Evolutionary conservation across 2,113 vertebrate genomes (phyloP).

Genomic region (Perca fluviatilis): DNA sequence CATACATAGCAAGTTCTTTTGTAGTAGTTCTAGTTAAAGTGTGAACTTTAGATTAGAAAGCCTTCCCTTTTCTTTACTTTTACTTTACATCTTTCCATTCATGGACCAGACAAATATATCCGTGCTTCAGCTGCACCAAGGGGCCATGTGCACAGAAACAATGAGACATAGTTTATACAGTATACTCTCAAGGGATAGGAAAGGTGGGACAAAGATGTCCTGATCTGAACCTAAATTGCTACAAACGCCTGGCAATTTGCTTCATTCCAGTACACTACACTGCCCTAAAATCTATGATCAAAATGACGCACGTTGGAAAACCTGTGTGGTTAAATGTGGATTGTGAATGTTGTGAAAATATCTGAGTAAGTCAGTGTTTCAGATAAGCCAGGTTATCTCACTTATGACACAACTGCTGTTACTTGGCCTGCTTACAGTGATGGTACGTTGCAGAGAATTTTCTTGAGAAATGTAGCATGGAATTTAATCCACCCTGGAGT

Average conservation of each 20-base stretch:
- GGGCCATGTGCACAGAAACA: background rate
- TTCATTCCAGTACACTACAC: background rate
- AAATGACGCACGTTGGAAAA: background rate
- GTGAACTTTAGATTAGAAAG: background rate
- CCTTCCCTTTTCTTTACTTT: background rate
- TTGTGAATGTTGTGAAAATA: background rate
- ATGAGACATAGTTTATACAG: background rate
- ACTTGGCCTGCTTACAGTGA: background rate
- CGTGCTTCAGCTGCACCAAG: background rate
- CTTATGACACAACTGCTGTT: background rate
- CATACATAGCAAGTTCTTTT: background rate
- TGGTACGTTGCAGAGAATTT: background rate
- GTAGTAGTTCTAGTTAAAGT: background rate
- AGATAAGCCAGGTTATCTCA: conserved; percentile 14
- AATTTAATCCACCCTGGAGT: background rate
- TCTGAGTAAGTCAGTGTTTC: conserved; percentile 16
- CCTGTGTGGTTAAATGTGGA: background rate
- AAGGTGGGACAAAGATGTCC: background rate
- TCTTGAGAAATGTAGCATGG: background rate
- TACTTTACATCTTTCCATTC: background rate
- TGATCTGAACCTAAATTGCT: background rate
- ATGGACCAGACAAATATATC: background rate
- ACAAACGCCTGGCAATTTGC: background rate
- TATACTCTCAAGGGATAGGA: background rate
- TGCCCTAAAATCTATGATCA: background rate